A percentile compares a stretch with the other conserved stretches of the same genome.
Conservation (phyloP, 2,113 vertebrate species). For the Limnothrissa miodon region DNA sequence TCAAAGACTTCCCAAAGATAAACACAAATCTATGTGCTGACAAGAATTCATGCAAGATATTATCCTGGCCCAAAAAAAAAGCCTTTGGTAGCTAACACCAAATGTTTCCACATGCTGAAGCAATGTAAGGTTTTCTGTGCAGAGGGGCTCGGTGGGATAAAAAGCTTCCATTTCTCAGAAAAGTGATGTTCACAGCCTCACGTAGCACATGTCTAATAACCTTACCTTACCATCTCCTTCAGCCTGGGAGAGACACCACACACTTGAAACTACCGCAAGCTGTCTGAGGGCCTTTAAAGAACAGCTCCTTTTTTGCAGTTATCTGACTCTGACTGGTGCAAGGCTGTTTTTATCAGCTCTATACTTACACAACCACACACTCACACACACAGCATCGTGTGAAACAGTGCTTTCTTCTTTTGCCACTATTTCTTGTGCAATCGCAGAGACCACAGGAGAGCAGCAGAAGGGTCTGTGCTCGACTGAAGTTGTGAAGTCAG, state of each 20-base stretch:
- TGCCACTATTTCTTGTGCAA: constrained; percentile 59
- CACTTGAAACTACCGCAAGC: neutral
- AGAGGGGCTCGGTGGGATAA: neutral
- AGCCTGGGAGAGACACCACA: neutral
- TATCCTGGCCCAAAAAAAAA: neutral
- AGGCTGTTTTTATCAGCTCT: constrained; percentile 40
- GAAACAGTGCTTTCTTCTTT: constrained; percentile 41
- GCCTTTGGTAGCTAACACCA: neutral
- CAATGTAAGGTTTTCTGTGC: neutral
- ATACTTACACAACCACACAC: constrained; percentile 6
- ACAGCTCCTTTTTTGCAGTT: neutral
- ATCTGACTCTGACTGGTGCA: constrained; percentile 36
- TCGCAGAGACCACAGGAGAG: constrained; percentile 67
- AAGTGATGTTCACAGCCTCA: neutral
- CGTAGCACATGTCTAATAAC: neutral
- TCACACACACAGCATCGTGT: constrained; percentile 35
- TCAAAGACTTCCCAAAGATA: neutral
- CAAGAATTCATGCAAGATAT: neutral
- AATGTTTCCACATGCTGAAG: neutral
- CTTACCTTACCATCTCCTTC: neutral
- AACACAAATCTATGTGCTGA: neutral
- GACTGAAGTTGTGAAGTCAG: constrained; percentile 62
- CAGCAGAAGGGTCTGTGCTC: constrained; percentile 54
- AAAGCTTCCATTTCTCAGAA: neutral
- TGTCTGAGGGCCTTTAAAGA: neutral